Conservation (phyloP, 2,888 invertebrate genomes). For the Synanthedon formicaeformis region DNA sequence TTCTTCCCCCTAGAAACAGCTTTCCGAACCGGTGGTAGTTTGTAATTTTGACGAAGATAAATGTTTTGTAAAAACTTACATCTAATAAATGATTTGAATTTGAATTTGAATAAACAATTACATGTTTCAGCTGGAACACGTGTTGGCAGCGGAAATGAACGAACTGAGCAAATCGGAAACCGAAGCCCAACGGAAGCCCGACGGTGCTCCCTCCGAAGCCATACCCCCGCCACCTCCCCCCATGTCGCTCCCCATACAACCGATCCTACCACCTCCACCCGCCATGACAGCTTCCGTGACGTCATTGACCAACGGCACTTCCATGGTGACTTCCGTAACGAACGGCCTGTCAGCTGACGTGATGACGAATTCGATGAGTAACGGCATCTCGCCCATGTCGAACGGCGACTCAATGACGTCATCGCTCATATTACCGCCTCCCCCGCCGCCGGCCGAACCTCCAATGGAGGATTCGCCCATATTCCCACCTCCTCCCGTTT, state of each 20-base stretch:
- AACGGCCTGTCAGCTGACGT: constrained; percentile 6
- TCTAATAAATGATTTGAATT: too few species aligned
- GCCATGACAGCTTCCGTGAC: constrained; percentile 27
- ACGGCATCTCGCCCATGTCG: constrained; percentile 14
- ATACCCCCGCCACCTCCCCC: constrained; percentile 50
- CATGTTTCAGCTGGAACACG: constrained; percentile 46
- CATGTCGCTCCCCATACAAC: constrained; percentile 34
- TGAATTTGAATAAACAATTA: too few species aligned
- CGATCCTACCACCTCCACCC: constrained; percentile 27
- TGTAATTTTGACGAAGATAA: too few species aligned
- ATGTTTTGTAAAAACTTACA: too few species aligned
- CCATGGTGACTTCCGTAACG: constrained; percentile 27
- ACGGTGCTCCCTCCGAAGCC: constrained; percentile 56
- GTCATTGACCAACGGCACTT: constrained; percentile 14
- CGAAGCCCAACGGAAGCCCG: constrained; percentile 53
- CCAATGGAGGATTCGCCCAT: constrained; percentile 30
- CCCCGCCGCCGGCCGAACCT: constrained; percentile 30
- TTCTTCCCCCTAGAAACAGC: too few species aligned
- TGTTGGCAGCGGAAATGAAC: constrained; percentile 55
- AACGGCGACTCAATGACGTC: constrained; percentile 37
- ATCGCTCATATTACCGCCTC: constrained; percentile 37
- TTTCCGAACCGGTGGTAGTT: too few species aligned
- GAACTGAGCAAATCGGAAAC: constrained; percentile 48
- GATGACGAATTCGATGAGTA: constrained; percentile 9
- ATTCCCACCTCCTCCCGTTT: constrained; percentile 63